phyloP scores from a whole-genome alignment of 1,140 invertebrate genomes.

The Diploscapter pachys region DNA sequence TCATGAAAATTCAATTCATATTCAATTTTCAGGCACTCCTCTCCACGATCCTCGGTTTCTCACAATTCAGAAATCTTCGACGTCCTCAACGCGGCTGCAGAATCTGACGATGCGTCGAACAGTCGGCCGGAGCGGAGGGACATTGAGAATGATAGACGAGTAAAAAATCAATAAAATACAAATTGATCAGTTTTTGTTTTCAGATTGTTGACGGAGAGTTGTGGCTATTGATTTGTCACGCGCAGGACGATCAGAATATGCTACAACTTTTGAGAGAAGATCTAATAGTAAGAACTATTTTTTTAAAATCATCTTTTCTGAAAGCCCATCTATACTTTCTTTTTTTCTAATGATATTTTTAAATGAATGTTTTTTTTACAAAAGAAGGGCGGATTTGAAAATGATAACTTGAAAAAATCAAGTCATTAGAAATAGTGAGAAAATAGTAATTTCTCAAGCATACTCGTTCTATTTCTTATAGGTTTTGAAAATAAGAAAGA shows the following conservation, averaged over 20 bases:
- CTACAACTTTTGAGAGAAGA: constrained; percentile 21
- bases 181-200: neutral
- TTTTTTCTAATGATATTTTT: no score
- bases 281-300: constrained; percentile 15
- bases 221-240: constrained; percentile 25
- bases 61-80: no score
- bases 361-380: no score
- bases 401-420: no score
- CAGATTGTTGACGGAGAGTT: constrained; percentile 32
- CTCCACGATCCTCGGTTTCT: neutral
- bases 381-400: no score
- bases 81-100: neutral
- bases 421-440: no score
- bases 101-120: neutral
- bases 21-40: constrained; percentile 11
- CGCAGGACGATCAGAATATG: constrained; percentile 28
- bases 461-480: no score
- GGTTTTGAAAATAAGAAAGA: no score
- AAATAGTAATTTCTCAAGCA: no score
- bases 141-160: neutral
- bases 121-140: neutral
- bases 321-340: no score
- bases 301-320: no score
- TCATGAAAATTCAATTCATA: neutral
- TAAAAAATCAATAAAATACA: neutral